phyloP scores from a whole-genome alignment of 2,113 vertebrate species.

The Loxodonta africana region DNA sequence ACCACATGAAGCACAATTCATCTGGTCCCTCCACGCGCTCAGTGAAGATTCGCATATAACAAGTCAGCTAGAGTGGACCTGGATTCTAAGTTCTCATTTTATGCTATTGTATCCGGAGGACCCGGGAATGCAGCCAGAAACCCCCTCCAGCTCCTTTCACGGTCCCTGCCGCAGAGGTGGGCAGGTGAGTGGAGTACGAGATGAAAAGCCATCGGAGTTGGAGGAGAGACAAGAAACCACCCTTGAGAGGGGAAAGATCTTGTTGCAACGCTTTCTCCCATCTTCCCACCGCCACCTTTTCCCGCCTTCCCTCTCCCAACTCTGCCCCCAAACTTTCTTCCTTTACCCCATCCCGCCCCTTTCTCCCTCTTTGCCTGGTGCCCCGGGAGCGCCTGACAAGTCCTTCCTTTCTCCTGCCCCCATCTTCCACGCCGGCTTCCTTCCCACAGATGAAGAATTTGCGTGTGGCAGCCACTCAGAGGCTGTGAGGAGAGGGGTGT shows the following conservation, averaged over 20 bases:
- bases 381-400: too few species aligned
- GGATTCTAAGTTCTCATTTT: not conserved
- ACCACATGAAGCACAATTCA: not conserved
- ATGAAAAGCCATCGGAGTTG: not conserved
- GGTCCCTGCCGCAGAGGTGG: not conserved
- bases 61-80: not conserved
- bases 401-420: not conserved
- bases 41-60: not conserved
- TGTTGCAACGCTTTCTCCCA: not conserved
- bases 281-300: not conserved
- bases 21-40: not conserved
- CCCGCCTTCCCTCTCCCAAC: accelerated
- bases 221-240: not conserved
- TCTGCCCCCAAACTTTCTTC: not conserved
- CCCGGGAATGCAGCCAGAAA: not conserved
- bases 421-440: not conserved
- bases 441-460: accelerated
- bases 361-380: too few species aligned
- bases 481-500: accelerated
- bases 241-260: not conserved
- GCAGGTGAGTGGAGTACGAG: too few species aligned
- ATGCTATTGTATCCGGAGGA: not conserved
- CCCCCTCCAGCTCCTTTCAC: accelerated
- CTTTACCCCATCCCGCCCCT: accelerated
- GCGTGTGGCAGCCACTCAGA: not conserved